These are phyloP conservation scores for Copidosoma aretas DNA, from an alignment of 2,888 invertebrate species.

Conservation along the genomic window DNA sequence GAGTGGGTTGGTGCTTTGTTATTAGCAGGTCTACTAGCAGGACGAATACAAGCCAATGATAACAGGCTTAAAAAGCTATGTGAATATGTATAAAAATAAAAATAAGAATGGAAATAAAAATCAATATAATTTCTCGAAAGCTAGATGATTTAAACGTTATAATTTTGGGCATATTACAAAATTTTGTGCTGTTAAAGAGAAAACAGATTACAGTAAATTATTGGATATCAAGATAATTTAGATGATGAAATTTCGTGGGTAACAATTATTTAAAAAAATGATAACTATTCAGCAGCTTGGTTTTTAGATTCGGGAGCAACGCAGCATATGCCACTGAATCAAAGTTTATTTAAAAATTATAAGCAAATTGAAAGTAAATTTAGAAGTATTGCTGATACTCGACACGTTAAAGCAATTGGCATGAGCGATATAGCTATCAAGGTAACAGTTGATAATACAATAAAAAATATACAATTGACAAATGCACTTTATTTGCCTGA, in stretches of 20 bases:
- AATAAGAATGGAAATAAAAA: slow-evolving; percentile 46
- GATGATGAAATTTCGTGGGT: not conserved
- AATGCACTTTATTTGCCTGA: slow-evolving; percentile 37
- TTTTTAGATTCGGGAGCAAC: slow-evolving; percentile 42
- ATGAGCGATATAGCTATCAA: no score
- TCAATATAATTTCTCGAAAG: not conserved
- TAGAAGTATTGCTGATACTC: slow-evolving; percentile 1
- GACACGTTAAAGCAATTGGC: no score
- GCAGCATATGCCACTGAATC: slow-evolving; percentile 37
- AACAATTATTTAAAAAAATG: not conserved
- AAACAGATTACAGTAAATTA: not conserved
- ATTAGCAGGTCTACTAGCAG: slow-evolving; percentile 25
- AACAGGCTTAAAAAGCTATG: slow-evolving; percentile 45
- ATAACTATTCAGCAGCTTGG: slow-evolving; percentile 13
- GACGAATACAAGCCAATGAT: slow-evolving; percentile 49
- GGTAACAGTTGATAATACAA: no score
- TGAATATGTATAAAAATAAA: slow-evolving; percentile 45
- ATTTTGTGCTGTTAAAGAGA: not conserved
- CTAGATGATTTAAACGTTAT: slow-evolving; percentile 9
- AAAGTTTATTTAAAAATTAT: slow-evolving; percentile 24
- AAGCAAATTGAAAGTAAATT: not conserved
- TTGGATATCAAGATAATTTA: not conserved
- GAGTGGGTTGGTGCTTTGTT: slow-evolving; percentile 49
- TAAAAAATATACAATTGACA: no score
- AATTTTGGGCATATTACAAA: slow-evolving; percentile 6